Evolutionary conservation across 1,140 invertebrate species (phyloP).

Genomic region (Euwallacea fornicatus): DNA sequence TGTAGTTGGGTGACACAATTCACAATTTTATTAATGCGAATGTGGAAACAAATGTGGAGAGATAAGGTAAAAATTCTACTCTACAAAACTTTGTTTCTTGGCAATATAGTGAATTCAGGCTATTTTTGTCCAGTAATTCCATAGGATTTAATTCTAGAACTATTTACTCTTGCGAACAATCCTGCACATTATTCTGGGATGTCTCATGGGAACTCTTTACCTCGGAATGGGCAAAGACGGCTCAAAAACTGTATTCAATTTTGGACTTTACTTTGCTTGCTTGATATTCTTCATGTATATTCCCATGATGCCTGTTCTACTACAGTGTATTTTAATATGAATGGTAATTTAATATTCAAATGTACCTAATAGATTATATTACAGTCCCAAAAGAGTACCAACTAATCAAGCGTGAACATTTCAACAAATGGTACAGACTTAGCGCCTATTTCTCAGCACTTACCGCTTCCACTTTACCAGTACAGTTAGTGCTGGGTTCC

Average conservation of each 20-base stretch:
- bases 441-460: constrained; percentile 88
- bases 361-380: constrained; percentile 45
- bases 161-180: constrained; percentile 69
- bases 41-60: constrained; percentile 71
- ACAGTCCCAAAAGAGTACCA: constrained; percentile 87
- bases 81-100: constrained; percentile 1
- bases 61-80: constrained; percentile 60
- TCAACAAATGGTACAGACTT: constrained; percentile 92
- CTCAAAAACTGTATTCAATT: constrained; percentile 79
- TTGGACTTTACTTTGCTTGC: constrained; percentile 78
- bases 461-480: constrained; percentile 71
- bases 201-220: constrained; percentile 70
- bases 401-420: constrained; percentile 85
- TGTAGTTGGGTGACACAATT: constrained; percentile 60
- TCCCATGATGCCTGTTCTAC: constrained; percentile 75
- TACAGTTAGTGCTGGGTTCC: constrained; percentile 71
- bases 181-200: constrained; percentile 69
- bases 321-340: constrained; percentile 65
- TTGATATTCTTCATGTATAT: constrained; percentile 77
- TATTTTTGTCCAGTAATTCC: background rate
- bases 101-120: no score
- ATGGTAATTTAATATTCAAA: background rate
- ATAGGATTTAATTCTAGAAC: constrained; percentile 58
- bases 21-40: constrained; percentile 63
- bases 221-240: constrained; percentile 73